Percentiles rank a stretch among this genome's conserved stretches.
These are phyloP conservation scores for Dermochelys coriacea DNA, from an alignment of 2,797 vertebrate genomes.

Conservation along the genomic window DNA sequence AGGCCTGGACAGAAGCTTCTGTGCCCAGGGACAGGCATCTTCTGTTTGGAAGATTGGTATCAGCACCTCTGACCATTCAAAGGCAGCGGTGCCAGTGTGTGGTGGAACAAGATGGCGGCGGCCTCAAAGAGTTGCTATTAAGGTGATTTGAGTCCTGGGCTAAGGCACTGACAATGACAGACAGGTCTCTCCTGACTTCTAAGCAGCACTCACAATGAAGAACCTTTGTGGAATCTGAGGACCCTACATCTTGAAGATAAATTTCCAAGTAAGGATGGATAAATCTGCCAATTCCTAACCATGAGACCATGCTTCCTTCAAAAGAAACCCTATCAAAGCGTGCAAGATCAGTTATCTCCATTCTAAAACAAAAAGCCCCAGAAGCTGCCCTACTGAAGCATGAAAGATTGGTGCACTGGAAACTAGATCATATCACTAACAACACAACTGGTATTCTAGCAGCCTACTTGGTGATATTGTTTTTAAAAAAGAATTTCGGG, in stretches of 20 bases:
- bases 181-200: not conserved
- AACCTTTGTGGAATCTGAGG: too few species aligned
- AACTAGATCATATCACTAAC: not conserved
- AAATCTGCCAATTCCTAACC: not conserved
- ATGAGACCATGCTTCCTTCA: not conserved
- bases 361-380: not conserved
- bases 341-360: not conserved
- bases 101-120: not conserved
- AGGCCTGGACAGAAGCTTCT: not conserved
- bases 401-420: not conserved
- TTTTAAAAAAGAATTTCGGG: not conserved
- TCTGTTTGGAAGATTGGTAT: not conserved
- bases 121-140: not conserved
- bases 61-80: accelerated
- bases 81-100: not conserved
- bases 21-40: not conserved
- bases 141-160: accelerated
- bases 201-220: too few species aligned
- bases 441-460: not conserved
- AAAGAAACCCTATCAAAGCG: not conserved
- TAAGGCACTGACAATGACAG: not conserved
- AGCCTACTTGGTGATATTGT: not conserved
- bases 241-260: not conserved
- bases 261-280: not conserved
- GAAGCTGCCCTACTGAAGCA: not conserved